Conservation (phyloP, 92 coral and sea anemone genomes). For the Chrysogorgia sp. region DNA sequence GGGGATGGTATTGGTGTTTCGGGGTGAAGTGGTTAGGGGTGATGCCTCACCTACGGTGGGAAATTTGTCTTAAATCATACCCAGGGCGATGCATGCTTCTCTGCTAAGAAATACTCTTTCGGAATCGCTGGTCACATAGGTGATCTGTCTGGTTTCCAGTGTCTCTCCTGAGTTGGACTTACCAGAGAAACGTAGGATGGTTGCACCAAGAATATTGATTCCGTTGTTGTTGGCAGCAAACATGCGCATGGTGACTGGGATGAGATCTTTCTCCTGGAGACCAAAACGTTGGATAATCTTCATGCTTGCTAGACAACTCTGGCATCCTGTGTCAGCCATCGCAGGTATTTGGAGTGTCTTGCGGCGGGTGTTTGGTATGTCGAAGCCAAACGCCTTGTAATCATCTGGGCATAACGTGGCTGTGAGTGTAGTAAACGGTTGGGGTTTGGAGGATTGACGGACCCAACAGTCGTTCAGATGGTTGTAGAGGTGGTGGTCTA, state of each 20-base stretch:
- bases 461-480: conserved; percentile 46
- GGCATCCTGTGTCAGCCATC: conserved; percentile 75
- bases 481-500: conserved; percentile 69
- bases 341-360: conserved; percentile 49
- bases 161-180: background rate
- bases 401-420: conserved; percentile 61
- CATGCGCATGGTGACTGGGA: conserved; percentile 31
- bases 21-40: background rate
- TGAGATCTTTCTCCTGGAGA: background rate
- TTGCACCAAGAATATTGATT: conserved; percentile 22
- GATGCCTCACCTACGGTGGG: conserved; percentile 28
- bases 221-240: conserved; percentile 38
- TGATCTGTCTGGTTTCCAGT: conserved; percentile 18
- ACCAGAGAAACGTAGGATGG: conserved; percentile 25
- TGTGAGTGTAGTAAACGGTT: conserved; percentile 57
- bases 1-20: background rate
- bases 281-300: conserved; percentile 16
- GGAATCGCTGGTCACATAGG: conserved; percentile 20
- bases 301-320: conserved; percentile 61
- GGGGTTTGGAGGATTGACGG: conserved; percentile 61
- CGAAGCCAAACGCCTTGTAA: conserved; percentile 55
- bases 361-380: conserved; percentile 32
- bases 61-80: conserved; percentile 8
- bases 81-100: conserved; percentile 19
- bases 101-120: conserved; percentile 6